These are phyloP conservation scores for Microcebus ravelobensis DNA, from an alignment of 2,113 vertebrate species.

Conservation along the genomic window DNA sequence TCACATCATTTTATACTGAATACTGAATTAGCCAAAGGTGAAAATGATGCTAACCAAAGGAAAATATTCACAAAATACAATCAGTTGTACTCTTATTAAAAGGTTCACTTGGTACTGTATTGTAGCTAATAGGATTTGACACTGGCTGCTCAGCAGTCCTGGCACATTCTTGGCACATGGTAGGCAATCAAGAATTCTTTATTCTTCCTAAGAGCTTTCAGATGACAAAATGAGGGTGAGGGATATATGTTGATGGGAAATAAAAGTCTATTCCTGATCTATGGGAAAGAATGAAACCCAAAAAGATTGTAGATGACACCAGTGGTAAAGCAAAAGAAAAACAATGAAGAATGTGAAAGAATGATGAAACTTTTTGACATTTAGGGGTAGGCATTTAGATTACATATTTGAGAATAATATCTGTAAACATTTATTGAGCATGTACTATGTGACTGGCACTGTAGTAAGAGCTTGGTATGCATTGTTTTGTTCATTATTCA, in stretches of 20 bases:
- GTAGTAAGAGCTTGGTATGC: not conserved
- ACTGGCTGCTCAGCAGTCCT: not conserved
- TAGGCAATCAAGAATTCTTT: not conserved
- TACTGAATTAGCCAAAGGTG: not conserved
- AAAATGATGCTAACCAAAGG: slow-evolving; percentile 32
- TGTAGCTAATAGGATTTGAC: not conserved
- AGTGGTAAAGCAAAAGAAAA: not conserved
- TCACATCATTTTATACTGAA: slow-evolving; percentile 31
- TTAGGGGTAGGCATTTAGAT: not conserved
- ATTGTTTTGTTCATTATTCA: not conserved
- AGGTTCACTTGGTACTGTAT: not conserved
- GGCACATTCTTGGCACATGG: not conserved
- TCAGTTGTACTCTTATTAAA: not conserved
- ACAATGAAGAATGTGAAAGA: not conserved
- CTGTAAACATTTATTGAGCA: not conserved
- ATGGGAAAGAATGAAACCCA: not conserved
- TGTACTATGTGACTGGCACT: not conserved
- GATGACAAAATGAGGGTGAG: not conserved
- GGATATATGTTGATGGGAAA: not conserved
- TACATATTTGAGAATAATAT: not conserved
- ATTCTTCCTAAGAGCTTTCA: not conserved
- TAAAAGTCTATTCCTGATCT: not conserved
- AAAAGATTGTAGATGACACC: not conserved
- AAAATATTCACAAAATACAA: not conserved
- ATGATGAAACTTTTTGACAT: not conserved